phyloP scores from a whole-genome alignment of 2,888 invertebrate genomes.

The Andrena trimmerana region DNA sequence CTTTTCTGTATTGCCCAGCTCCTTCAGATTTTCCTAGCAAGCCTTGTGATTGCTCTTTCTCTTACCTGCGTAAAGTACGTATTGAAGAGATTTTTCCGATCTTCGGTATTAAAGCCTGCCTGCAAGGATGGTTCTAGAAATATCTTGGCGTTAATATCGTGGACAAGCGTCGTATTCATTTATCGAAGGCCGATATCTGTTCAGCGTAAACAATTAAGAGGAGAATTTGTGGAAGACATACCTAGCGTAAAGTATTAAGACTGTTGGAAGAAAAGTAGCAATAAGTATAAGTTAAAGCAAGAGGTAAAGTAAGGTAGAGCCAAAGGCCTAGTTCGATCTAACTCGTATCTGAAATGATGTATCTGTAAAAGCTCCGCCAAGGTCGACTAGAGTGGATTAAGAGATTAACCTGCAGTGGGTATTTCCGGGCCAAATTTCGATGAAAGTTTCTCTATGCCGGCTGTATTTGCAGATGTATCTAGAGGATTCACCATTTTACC shows the following conservation, averaged over 20 bases:
- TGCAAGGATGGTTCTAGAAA: constrained; percentile 52
- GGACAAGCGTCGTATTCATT: not conserved
- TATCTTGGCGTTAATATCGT: constrained; percentile 13
- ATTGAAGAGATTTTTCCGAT: constrained; percentile 87
- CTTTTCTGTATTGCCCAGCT: too few species aligned
- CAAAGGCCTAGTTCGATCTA: not conserved
- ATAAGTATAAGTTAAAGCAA: not conserved
- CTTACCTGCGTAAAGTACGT: constrained; percentile 86
- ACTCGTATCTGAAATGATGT: not conserved
- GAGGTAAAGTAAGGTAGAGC: not conserved
- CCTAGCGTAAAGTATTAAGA: not conserved
- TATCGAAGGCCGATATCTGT: not conserved
- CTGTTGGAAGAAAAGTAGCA: not conserved
- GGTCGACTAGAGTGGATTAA: not conserved
- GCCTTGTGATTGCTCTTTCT: not conserved
- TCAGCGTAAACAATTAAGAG: too few species aligned
- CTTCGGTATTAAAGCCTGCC: constrained; percentile 49
- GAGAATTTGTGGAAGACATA: too few species aligned
- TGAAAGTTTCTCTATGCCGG: constrained; percentile 19
- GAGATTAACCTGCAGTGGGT: constrained; percentile 50
- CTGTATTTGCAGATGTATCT: constrained; percentile 79
- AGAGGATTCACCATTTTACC: constrained; percentile 90
- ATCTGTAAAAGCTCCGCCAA: not conserved
- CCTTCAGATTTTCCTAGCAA: too few species aligned
- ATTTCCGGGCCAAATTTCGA: constrained; percentile 18